phyloP scores from a whole-genome alignment of 2,113 vertebrate species.

The Mesocricetus auratus region DNA sequence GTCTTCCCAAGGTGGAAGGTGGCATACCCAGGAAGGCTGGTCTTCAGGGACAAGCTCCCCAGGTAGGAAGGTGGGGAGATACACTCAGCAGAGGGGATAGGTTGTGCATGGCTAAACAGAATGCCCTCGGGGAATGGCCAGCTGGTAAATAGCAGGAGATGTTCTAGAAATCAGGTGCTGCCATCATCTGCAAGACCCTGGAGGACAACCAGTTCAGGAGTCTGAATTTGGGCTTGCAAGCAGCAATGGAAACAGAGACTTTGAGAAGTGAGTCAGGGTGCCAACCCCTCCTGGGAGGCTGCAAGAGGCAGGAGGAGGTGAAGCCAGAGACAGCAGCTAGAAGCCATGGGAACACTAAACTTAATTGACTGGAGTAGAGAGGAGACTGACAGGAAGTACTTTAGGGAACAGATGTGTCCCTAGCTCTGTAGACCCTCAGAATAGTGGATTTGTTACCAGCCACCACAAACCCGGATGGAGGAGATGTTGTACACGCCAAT shows the following conservation, averaged over 20 bases:
- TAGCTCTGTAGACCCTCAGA: fast-evolving
- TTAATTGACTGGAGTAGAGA: background rate
- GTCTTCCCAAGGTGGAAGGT: background rate
- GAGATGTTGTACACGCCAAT: fast-evolving
- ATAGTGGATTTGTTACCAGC: background rate
- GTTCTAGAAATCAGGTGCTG: background rate
- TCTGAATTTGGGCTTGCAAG: background rate
- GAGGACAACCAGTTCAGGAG: background rate
- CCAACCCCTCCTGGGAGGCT: background rate
- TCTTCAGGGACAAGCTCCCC: background rate
- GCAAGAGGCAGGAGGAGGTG: background rate
- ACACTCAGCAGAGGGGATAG: background rate
- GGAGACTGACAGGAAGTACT: background rate
- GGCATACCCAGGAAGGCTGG: background rate
- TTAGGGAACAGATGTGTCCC: slow-evolving; percentile 2
- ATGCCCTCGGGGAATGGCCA: background rate
- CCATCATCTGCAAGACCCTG: background rate
- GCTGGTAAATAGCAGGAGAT: background rate
- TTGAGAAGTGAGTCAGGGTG: too few relatives aligned
- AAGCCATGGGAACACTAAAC: background rate
- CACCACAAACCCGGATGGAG: fast-evolving
- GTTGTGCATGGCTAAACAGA: background rate
- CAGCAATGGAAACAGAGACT: background rate
- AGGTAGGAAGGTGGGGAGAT: background rate
- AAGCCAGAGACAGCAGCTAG: background rate